Evolutionary conservation across 1,140 invertebrate genomes (phyloP).

Genomic region (Brachystomella parvula): DNA sequence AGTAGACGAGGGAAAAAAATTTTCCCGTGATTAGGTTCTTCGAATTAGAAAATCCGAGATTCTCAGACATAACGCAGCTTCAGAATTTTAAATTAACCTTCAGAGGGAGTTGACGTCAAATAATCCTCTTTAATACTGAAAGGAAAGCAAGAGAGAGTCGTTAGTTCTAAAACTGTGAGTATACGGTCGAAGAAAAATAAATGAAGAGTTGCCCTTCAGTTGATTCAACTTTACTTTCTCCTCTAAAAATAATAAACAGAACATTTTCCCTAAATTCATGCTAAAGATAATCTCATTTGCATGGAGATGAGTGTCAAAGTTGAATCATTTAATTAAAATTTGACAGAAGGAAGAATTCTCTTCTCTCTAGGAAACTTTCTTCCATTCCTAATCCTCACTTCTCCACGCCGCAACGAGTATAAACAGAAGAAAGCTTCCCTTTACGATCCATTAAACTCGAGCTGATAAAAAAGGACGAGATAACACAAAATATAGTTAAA

Average conservation of each 20-base stretch:
- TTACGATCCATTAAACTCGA: not conserved
- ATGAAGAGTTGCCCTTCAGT: not conserved
- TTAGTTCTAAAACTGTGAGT: not conserved
- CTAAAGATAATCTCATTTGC: slow-evolving; percentile 17
- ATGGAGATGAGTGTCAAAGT: slow-evolving; percentile 25
- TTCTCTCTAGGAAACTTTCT: not conserved
- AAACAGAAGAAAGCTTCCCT: not conserved
- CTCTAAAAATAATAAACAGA: slow-evolving; percentile 27
- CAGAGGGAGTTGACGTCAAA: too few species aligned
- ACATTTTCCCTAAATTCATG: slow-evolving; percentile 7
- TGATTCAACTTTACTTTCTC: too few species aligned
- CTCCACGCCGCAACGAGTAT: not conserved
- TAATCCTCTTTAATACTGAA: not conserved
- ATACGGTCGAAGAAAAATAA: not conserved
- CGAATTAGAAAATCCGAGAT: too few species aligned
- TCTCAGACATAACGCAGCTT: too few species aligned
- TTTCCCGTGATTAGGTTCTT: too few species aligned
- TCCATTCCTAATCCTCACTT: not conserved
- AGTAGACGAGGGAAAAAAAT: too few species aligned
- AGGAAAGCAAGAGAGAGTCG: not conserved
- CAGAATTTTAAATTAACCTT: too few species aligned
- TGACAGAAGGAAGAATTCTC: slow-evolving; percentile 11
- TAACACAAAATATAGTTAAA: not conserved
- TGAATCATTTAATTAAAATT: slow-evolving; percentile 28
- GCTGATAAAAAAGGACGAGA: not conserved